Evolutionary conservation across 2,888 invertebrate genomes (phyloP).

Genomic region (Xestia sexstrigata): DNA sequence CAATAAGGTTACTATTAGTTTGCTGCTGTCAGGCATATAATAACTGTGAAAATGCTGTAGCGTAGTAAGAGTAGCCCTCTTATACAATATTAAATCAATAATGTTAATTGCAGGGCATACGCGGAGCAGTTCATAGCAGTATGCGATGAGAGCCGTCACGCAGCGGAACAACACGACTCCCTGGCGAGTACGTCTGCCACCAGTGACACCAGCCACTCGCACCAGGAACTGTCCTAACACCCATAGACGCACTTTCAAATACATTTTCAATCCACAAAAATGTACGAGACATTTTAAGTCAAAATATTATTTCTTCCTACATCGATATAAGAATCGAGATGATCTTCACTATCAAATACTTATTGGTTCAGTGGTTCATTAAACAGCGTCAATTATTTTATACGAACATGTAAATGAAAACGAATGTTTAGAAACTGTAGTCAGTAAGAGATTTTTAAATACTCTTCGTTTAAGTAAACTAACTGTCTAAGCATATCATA

Average conservation of each 20-base stretch:
- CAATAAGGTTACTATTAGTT: neutral
- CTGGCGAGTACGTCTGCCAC: slow-evolving; percentile 81
- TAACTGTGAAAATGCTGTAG: neutral
- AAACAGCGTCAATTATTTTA: slow-evolving; percentile 55
- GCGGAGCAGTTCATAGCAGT: slow-evolving; percentile 92
- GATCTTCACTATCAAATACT: neutral
- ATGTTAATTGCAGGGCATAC: slow-evolving; percentile 84
- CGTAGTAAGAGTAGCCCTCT: neutral
- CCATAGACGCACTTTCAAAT: slow-evolving; percentile 32
- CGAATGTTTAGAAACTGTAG: slow-evolving; percentile 42
- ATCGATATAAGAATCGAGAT: slow-evolving; percentile 10
- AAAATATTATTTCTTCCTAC: slow-evolving; percentile 25
- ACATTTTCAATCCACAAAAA: slow-evolving; percentile 43
- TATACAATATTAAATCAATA: neutral
- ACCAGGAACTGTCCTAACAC: slow-evolving; percentile 58
- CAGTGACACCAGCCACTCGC: slow-evolving; percentile 77
- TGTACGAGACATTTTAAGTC: slow-evolving; percentile 36
- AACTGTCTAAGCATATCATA: slow-evolving; percentile 72
- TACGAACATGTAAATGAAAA: slow-evolving; percentile 45
- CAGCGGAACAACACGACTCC: slow-evolving; percentile 86
- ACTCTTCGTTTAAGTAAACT: slow-evolving; percentile 62
- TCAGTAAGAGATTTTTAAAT: slow-evolving; percentile 54
- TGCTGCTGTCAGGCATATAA: neutral
- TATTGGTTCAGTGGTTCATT: slow-evolving; percentile 31
- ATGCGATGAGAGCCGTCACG: slow-evolving; percentile 90